Evolutionary conservation across 2,888 invertebrate species (phyloP).

Genomic region (Macrostomum cliftonense): DNA sequence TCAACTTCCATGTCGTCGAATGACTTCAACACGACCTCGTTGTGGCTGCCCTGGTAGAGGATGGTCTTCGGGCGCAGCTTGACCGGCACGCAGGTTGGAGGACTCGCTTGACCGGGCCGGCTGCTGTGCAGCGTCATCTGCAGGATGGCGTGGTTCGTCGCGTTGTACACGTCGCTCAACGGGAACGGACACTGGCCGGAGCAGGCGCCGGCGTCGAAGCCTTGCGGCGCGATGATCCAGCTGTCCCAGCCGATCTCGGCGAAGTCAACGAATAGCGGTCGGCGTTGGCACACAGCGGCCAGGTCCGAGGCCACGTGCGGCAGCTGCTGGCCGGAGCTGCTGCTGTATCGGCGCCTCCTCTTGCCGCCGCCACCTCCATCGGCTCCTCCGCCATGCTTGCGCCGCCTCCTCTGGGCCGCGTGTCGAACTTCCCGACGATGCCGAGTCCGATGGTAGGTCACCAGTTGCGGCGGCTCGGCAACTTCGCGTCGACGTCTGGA

Average conservation of each 20-base stretch:
- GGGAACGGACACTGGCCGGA: slow-evolving; percentile 85
- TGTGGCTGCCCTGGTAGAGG: slow-evolving; percentile 80
- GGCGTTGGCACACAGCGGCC: slow-evolving; percentile 51
- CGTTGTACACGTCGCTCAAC: slow-evolving; percentile 73
- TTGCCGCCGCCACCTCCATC: too few species aligned
- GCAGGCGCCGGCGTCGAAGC: slow-evolving; percentile 88
- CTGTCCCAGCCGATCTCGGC: slow-evolving; percentile 90
- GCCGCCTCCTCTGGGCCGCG: too few species aligned
- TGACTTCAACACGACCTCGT: slow-evolving; percentile 86
- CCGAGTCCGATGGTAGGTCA: too few species aligned
- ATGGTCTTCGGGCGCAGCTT: slow-evolving; percentile 79
- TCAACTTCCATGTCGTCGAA: slow-evolving; percentile 97
- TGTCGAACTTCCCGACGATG: too few species aligned
- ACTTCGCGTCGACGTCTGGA: too few species aligned
- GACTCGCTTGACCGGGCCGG: slow-evolving; percentile 70
- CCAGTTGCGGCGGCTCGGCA: too few species aligned
- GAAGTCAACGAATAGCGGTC: slow-evolving; percentile 80
- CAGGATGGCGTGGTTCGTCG: slow-evolving; percentile 93
- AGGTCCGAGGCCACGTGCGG: too few species aligned
- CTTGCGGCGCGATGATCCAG: slow-evolving; percentile 90
- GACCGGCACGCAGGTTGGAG: slow-evolving; percentile 90
- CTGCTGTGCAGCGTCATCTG: slow-evolving; percentile 86
- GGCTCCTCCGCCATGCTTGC: too few species aligned
- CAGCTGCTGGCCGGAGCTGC: too few species aligned
- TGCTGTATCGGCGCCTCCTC: too few species aligned